A percentile compares a stretch with the other conserved stretches of the same genome.
Evolutionary conservation across 2,888 invertebrate genomes (phyloP).

Genomic region (Hydroisotoma schaefferi): DNA sequence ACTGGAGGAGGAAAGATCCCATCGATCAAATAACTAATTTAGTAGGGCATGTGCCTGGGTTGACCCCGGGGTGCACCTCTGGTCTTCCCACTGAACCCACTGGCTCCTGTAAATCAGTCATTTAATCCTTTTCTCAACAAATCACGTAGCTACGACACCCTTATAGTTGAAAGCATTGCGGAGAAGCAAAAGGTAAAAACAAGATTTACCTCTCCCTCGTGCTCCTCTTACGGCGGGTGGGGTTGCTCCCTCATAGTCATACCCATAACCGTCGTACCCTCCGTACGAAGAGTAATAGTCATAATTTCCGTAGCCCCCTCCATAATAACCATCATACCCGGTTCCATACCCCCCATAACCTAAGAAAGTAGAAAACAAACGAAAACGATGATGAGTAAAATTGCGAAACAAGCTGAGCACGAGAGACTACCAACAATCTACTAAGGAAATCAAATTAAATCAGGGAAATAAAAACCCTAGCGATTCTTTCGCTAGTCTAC

Average conservation of each 20-base stretch:
- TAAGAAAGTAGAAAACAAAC: conserved; percentile 9
- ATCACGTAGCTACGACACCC: conserved; percentile 36
- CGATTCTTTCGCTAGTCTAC: not conserved
- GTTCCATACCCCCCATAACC: conserved; percentile 42
- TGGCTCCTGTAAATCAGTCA: conserved; percentile 43
- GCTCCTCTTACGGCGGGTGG: conserved; percentile 44
- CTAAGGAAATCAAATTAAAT: too few relatives aligned
- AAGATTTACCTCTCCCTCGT: conserved; percentile 47
- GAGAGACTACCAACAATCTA: too few relatives aligned
- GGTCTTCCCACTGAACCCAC: conserved; percentile 47
- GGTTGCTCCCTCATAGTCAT: conserved; percentile 60
- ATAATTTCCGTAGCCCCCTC: conserved; percentile 48
- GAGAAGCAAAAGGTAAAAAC: conserved; percentile 42
- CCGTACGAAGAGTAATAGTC: conserved; percentile 43
- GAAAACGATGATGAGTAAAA: too few relatives aligned
- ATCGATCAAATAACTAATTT: too few relatives aligned
- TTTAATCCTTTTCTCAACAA: conserved; percentile 46
- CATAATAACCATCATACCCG: conserved; percentile 47
- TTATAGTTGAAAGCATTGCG: conserved; percentile 35
- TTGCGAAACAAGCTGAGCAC: conserved; percentile 8
- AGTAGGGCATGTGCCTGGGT: conserved; percentile 49
- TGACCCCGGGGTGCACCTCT: conserved; percentile 47
- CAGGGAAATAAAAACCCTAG: not conserved
- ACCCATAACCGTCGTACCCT: conserved; percentile 50
- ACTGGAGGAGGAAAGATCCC: too few relatives aligned